Base-by-base conservation (phyloP, 2,113 vertebrate species). In the Excalfactoria chinensis region DNA sequence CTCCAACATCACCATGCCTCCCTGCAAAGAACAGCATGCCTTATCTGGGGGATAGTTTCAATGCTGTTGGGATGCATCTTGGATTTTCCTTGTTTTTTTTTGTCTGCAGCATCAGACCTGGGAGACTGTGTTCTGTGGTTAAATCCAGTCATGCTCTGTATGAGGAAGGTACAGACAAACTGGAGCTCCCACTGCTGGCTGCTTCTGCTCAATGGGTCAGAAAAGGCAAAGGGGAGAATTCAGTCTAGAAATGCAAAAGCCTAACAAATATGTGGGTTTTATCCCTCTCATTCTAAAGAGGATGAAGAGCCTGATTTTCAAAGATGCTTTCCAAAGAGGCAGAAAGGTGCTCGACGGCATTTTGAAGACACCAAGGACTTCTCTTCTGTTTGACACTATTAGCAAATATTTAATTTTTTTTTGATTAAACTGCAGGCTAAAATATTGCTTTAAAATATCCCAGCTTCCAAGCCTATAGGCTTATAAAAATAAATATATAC, bases 131-230 rank as follows among this genome's bases (percentile, higher is more conserved):
- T 5, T 18, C 41, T 63, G 30, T 2, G 3, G 26, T 53, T 70
- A 49, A 49, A 70, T 5, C 9, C 28, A 0, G 23, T 43, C 0
- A 0, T 22, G 13, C 10, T 43, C 9, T n/a, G 21, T 6, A 5
- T 20, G 30, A 8, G 40, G 26, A 73, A 62, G 40, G 22, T 5
- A 77, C 55, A 43, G 48, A 32, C 51, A 55, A 60, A 60, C 28
- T 23, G 19, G 41, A 84, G 11, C 19, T 19, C 76, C 60, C 26
- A 26, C 34, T 67, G 4, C 37, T 72, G 37, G 7, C 19, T 58
- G 40, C 15, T 71, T n/a, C 41, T 76, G 46, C 0, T 1, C 12
- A 16, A 22, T 51, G 48, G 14, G 60, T 48, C 43, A 83, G 77
- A 87, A 75, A 48, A 26, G 22, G 4, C 15, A 56, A 19, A 13